Evolutionary conservation across 2,113 vertebrate species (phyloP).

Genomic region (Hymenochirus boettgeri): DNA sequence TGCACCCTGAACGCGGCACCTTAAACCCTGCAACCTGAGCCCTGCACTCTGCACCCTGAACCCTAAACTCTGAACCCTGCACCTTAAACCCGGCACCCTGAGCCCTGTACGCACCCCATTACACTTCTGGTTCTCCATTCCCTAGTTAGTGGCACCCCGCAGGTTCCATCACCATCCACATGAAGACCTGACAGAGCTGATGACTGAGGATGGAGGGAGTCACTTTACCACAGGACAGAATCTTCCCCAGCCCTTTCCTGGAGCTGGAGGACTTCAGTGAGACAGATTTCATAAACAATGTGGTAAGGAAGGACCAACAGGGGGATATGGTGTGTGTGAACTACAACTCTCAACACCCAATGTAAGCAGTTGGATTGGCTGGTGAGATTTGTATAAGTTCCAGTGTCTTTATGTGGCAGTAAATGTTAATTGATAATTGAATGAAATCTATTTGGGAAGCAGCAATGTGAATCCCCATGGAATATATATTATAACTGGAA

Average conservation of each 20-base stretch:
- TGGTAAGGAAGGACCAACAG: constrained; percentile 13
- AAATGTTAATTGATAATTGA: too few relatives aligned
- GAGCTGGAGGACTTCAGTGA: constrained; percentile 37
- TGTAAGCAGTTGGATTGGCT: not conserved
- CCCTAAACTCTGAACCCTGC: not conserved
- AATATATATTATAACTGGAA: too few relatives aligned
- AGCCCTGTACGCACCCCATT: not conserved
- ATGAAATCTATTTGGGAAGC: too few relatives aligned
- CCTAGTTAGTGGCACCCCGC: too few relatives aligned
- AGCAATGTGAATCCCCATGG: too few relatives aligned
- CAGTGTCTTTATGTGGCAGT: too few relatives aligned
- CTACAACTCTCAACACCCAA: not conserved
- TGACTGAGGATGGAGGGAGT: constrained; percentile 24
- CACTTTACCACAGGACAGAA: constrained; percentile 18
- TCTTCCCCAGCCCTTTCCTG: constrained; percentile 34
- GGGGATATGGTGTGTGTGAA: not conserved
- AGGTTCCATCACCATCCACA: too few relatives aligned
- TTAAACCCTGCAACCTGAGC: not conserved
- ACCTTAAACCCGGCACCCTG: too few relatives aligned
- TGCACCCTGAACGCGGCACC: not conserved
- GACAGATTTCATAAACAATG: constrained; percentile 38
- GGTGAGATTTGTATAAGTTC: too few relatives aligned
- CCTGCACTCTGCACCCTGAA: too few relatives aligned
- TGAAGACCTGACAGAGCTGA: not conserved
- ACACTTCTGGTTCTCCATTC: too few relatives aligned